A percentile compares a stretch with the other conserved stretches of the same genome.
phyloP scores from a whole-genome alignment of 2,797 vertebrate species.

The Urophycis tenuis region DNA sequence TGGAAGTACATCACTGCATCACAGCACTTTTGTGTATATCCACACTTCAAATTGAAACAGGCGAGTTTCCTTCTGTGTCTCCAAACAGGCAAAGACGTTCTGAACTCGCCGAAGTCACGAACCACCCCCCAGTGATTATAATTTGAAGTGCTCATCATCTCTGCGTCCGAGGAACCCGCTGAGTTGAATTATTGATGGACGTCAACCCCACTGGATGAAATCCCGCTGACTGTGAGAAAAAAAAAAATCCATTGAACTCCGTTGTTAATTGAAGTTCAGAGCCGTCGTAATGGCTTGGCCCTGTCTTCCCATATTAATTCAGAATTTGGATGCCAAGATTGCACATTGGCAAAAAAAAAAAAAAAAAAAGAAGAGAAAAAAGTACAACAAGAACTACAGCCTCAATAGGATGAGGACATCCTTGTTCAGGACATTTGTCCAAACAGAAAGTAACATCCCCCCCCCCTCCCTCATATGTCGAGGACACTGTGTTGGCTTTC shows the following conservation, averaged over 20 bases:
- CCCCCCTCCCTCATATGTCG: no score
- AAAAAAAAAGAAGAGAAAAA: no score
- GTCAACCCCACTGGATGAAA: constrained; percentile 37
- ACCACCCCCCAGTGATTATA: constrained; percentile 48
- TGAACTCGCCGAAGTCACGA: constrained; percentile 52
- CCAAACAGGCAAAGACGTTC: constrained; percentile 10
- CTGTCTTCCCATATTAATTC: constrained; percentile 20
- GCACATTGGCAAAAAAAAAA: background rate
- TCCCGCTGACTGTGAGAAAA: constrained; percentile 36
- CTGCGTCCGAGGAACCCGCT: constrained; percentile 47
- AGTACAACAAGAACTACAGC: background rate
- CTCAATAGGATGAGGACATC: background rate
- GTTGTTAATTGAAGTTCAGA: constrained; percentile 46
- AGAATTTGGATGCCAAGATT: background rate
- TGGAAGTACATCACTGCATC: constrained; percentile 10
- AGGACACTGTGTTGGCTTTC: background rate
- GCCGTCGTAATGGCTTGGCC: constrained; percentile 44
- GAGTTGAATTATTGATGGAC: constrained; percentile 62
- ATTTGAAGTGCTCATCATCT: constrained; percentile 58
- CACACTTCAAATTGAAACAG: constrained; percentile 30
- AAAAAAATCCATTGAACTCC: constrained; percentile 34
- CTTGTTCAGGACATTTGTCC: background rate
- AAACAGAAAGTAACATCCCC: background rate
- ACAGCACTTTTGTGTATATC: background rate
- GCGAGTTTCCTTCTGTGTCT: constrained; percentile 43